Evolutionary conservation across 2,888 invertebrate species (phyloP).

Genomic region (Acleris literana): DNA sequence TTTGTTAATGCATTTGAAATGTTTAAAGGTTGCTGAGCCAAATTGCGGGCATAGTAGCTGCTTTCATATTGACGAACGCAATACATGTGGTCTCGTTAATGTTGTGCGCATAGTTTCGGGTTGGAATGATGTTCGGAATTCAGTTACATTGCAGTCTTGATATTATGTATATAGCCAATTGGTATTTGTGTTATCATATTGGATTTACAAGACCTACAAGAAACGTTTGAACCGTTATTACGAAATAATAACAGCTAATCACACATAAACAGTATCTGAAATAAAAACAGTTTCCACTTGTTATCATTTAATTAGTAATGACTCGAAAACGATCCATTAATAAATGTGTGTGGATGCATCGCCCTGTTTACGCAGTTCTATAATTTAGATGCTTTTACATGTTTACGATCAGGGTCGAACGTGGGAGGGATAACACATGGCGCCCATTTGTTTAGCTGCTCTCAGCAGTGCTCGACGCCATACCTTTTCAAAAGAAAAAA

Average conservation of each 20-base stretch:
- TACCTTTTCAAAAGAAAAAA: constrained; percentile 14
- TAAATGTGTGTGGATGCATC: constrained; percentile 17
- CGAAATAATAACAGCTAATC: no score
- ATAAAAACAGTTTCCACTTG: background rate
- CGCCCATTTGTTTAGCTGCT: constrained; percentile 32
- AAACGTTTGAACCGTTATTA: no score
- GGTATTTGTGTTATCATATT: no score
- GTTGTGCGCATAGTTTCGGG: constrained; percentile 5
- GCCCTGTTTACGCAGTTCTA: constrained; percentile 19
- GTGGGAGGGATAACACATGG: constrained; percentile 37
- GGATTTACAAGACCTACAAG: no score
- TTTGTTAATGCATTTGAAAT: background rate
- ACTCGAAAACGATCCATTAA: background rate
- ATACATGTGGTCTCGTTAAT: constrained; percentile 13
- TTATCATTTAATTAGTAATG: background rate
- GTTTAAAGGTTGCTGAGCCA: background rate
- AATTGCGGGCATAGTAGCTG: background rate
- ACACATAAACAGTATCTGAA: background rate
- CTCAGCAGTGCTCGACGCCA: constrained; percentile 14
- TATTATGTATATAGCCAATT: no score
- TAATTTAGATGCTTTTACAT: constrained; percentile 27
- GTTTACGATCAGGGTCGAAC: constrained; percentile 28
- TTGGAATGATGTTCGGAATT: constrained; percentile 5
- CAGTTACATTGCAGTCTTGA: background rate
- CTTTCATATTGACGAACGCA: constrained; percentile 1